Conservation (phyloP, 2,797 vertebrate genomes). For the Poecile montanus region DNA sequence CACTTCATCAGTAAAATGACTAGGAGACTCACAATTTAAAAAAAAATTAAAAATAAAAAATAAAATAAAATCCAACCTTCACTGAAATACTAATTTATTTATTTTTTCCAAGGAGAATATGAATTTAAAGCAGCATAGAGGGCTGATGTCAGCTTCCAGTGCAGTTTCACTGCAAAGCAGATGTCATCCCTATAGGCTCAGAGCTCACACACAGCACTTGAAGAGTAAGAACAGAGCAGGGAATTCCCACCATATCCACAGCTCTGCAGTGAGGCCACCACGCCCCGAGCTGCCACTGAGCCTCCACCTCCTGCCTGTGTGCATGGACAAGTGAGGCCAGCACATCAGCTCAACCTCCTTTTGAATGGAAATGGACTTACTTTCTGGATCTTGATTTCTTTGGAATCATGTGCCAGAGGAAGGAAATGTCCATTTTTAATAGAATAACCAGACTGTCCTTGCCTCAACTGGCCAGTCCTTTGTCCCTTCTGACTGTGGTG, state of each 20-base stretch:
- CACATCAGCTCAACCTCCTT: fast-evolving
- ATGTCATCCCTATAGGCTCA: not conserved
- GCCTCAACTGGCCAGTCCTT: not conserved
- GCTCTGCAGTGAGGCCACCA: not conserved
- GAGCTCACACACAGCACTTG: not conserved
- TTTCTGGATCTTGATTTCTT: not conserved
- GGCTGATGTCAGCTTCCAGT: not conserved
- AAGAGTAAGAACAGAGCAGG: not conserved
- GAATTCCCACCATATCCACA: not conserved
- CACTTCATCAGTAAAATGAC: slow-evolving; percentile 4
- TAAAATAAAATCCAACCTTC: not conserved
- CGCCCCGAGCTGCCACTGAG: not conserved
- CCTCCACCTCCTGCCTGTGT: not conserved
- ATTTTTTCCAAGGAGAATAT: not conserved
- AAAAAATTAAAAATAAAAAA: not conserved
- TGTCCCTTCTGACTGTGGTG: not conserved
- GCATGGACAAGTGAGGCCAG: fast-evolving
- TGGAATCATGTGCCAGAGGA: fast-evolving
- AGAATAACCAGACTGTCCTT: not conserved
- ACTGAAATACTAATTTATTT: not conserved
- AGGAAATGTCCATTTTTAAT: not conserved
- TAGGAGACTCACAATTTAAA: not conserved
- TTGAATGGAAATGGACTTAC: not conserved
- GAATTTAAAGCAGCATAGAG: not conserved
- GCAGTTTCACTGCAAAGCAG: slow-evolving; percentile 18